These are phyloP conservation scores for Charaxes varanes DNA, from an alignment of 1,140 invertebrate genomes.

Conservation along the genomic window DNA sequence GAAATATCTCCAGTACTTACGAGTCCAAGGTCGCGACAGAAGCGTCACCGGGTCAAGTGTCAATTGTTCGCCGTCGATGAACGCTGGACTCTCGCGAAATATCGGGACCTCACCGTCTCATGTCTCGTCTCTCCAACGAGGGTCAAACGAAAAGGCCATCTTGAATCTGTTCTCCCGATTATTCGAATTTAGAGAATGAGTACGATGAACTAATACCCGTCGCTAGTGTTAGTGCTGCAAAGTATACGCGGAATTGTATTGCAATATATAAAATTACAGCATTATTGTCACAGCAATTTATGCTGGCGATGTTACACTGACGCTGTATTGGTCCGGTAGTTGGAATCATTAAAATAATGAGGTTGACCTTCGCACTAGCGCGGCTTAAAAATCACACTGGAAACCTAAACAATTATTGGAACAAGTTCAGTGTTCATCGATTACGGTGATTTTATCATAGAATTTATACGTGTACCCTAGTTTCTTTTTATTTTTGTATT, in stretches of 20 bases:
- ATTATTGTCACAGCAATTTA: constrained; percentile 4
- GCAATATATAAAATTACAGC: no score
- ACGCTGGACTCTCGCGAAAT: constrained; percentile 56
- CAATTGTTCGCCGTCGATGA: constrained; percentile 60
- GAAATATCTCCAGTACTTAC: constrained; percentile 39
- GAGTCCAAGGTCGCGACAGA: constrained; percentile 56
- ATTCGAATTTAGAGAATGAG: constrained; percentile 34
- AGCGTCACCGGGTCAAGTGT: constrained; percentile 57
- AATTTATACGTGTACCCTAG: constrained; percentile 24
- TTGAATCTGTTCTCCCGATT: constrained; percentile 42
- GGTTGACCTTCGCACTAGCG: constrained; percentile 35
- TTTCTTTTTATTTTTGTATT: constrained; percentile 26
- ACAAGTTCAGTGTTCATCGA: constrained; percentile 43
- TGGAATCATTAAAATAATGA: constrained; percentile 47
- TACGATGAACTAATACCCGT: constrained; percentile 35
- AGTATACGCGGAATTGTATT: no score
- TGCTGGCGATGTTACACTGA: constrained; percentile 9
- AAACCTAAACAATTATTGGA: constrained; percentile 27
- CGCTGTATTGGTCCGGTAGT: constrained; percentile 14
- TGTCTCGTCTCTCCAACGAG: constrained; percentile 44
- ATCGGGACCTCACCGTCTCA: constrained; percentile 26
- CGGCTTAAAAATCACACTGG: constrained; percentile 25
- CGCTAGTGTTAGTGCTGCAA: no score
- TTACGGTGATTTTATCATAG: constrained; percentile 24
- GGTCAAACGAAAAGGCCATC: constrained; percentile 57